phyloP scores from a whole-genome alignment of 2,888 invertebrate species.

The Maniola hyperantus region DNA sequence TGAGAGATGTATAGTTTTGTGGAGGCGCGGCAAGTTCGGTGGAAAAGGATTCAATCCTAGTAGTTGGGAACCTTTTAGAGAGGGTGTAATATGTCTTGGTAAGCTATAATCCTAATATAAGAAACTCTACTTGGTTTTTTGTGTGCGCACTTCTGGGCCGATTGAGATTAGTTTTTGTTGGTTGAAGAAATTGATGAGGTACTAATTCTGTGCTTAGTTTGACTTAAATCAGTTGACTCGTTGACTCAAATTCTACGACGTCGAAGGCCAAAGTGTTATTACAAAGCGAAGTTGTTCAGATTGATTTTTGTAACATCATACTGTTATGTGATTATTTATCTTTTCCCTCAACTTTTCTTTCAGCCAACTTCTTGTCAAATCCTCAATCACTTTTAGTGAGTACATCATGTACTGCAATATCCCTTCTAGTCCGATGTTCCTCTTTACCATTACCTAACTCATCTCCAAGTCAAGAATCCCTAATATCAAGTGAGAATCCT shows the following conservation, averaged over 20 bases:
- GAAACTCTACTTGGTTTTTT: too few relatives aligned
- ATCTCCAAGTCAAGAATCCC: slow-evolving; percentile 65
- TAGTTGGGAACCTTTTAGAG: slow-evolving; percentile 83
- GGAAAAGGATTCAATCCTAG: slow-evolving; percentile 71
- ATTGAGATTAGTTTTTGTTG: too few relatives aligned
- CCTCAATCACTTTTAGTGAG: slow-evolving; percentile 84
- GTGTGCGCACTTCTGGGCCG: too few relatives aligned
- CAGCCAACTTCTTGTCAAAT: slow-evolving; percentile 86
- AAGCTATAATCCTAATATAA: slow-evolving; percentile 44
- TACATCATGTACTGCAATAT: slow-evolving; percentile 87
- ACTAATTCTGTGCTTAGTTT: too few relatives aligned
- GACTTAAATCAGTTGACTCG: too few relatives aligned
- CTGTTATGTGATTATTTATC: slow-evolving; percentile 2
- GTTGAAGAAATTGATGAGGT: too few relatives aligned
- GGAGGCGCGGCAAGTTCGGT: slow-evolving; percentile 68
- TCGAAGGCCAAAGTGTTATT: too few relatives aligned
- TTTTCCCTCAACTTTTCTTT: slow-evolving; percentile 40
- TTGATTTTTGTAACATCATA: too few relatives aligned
- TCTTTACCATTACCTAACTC: slow-evolving; percentile 85
- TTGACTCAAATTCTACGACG: too few relatives aligned
- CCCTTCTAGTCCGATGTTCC: slow-evolving; percentile 86
- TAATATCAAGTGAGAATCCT: slow-evolving; percentile 61
- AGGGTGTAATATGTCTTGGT: slow-evolving; percentile 84
- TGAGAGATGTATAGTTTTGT: slow-evolving; percentile 84
- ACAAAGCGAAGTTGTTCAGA: too few relatives aligned